phyloP scores from a whole-genome alignment of 2,113 vertebrate species.

The Bolborhynchus lineola region DNA sequence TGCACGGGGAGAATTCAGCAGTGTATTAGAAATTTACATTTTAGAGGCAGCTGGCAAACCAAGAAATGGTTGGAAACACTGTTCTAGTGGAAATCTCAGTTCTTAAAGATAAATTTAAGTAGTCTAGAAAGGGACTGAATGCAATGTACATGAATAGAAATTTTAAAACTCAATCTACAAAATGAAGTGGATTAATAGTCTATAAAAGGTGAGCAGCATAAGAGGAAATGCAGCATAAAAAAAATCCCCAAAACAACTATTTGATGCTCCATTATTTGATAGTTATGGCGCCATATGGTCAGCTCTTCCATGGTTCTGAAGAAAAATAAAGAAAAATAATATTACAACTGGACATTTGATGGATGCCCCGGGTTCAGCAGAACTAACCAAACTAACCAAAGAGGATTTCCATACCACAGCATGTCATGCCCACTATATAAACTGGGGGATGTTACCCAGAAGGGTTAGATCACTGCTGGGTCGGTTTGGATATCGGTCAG shows the following conservation, averaged over 20 bases:
- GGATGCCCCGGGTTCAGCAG: no score
- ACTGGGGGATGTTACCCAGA: no score
- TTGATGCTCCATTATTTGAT: background rate
- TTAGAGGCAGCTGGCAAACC: background rate
- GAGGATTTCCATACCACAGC: no score
- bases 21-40: background rate
- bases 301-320: background rate
- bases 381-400: no score
- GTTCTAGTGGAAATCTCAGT: background rate
- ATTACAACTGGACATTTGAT: background rate
- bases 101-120: background rate
- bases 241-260: background rate
- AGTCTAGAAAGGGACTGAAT: background rate
- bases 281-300: background rate
- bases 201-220: background rate
- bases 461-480: no score
- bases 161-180: background rate
- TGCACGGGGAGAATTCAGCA: background rate
- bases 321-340: background rate
- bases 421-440: no score
- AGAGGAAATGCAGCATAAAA: background rate
- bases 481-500: no score
- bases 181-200: background rate
- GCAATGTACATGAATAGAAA: background rate
- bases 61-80: fast-evolving